Evolutionary conservation across 2,113 vertebrate genomes (phyloP).

Genomic region (Orthonyx spaldingii): DNA sequence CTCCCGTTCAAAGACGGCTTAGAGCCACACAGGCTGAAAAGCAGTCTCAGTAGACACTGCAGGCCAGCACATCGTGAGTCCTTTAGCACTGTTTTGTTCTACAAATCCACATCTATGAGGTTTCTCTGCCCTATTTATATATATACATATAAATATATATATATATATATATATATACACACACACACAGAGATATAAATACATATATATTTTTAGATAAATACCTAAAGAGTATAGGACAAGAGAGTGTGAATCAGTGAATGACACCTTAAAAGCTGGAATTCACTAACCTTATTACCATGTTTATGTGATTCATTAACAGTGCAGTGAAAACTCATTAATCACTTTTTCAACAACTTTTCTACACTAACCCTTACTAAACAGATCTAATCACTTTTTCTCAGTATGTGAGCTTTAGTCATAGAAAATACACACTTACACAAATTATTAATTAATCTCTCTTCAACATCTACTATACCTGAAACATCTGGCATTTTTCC

Average conservation of each 20-base stretch:
- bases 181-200: neutral
- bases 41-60: neutral
- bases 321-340: neutral
- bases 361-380: neutral
- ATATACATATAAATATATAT: neutral
- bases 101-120: neutral
- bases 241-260: neutral
- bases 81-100: neutral
- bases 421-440: conserved; percentile 24
- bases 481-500: conserved; percentile 52
- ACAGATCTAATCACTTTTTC: neutral
- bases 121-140: neutral
- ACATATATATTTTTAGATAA: neutral
- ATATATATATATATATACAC: neutral
- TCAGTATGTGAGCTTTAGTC: neutral
- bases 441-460: conserved; percentile 51
- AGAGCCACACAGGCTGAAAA: neutral
- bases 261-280: neutral
- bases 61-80: neutral
- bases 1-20: neutral
- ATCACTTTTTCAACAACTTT: neutral
- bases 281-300: neutral
- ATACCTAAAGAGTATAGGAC: neutral
- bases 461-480: neutral
- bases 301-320: neutral